Conservation (phyloP, 2,797 vertebrate genomes). For the Sebastes ruberrimus region DNA sequence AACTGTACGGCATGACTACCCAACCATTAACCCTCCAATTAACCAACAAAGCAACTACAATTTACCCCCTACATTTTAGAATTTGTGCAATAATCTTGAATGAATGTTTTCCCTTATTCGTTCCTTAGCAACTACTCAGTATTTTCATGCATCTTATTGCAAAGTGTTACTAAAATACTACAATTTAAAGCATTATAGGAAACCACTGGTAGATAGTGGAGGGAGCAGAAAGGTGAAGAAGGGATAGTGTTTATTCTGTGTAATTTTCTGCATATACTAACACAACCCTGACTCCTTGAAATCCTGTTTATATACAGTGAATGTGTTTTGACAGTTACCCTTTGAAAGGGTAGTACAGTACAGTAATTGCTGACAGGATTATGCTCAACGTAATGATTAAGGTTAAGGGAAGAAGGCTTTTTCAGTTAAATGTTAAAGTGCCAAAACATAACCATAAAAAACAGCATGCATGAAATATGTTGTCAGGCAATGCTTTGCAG, state of each 20-base stretch:
- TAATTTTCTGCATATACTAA: not conserved
- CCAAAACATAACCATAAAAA: not conserved
- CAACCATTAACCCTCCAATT: not conserved
- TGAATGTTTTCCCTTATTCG: not conserved
- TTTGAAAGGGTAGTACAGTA: not conserved
- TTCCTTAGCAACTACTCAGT: not conserved
- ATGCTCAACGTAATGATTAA: not conserved
- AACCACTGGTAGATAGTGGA: not conserved
- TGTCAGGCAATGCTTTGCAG: not conserved
- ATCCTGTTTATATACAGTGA: not conserved
- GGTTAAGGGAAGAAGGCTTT: not conserved
- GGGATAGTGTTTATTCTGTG: not conserved
- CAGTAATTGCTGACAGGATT: not conserved
- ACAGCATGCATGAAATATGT: not conserved
- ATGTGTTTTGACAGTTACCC: not conserved
- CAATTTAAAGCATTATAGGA: not conserved
- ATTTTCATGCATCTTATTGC: not conserved
- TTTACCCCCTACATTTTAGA: not conserved
- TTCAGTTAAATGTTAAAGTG: not conserved
- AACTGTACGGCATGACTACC: not conserved
- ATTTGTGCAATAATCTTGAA: not conserved
- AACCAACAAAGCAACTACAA: not conserved
- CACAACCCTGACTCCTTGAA: not conserved
- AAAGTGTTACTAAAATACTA: not conserved
- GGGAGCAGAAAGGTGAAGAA: not conserved